Evolutionary conservation across 2,113 vertebrate species (phyloP).

Genomic region (Vanacampus margaritifer): DNA sequence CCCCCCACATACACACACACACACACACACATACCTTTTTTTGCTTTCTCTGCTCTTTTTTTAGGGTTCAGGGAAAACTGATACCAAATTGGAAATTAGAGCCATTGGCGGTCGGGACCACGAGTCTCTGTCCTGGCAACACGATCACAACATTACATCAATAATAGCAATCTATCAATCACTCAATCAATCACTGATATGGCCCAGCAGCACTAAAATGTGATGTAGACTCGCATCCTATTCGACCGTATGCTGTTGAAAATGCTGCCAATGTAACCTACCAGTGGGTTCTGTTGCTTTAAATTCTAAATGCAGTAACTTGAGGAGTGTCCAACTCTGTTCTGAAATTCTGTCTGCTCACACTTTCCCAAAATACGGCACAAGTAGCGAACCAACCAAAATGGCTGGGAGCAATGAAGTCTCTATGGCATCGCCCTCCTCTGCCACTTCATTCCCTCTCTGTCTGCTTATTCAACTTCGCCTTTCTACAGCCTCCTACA

Average conservation of each 20-base stretch:
- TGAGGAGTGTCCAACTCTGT: constrained; percentile 40
- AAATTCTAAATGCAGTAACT: constrained; percentile 26
- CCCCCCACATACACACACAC: no score
- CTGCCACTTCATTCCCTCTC: constrained; percentile 46
- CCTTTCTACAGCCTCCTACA: constrained; percentile 12
- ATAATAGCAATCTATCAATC: neutral
- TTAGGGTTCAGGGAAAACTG: no score
- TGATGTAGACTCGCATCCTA: neutral
- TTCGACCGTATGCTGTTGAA: neutral
- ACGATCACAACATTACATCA: neutral
- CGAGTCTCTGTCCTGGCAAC: neutral
- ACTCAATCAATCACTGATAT: neutral
- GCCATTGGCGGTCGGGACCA: no score
- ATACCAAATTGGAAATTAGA: no score
- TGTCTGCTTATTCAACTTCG: constrained; percentile 36
- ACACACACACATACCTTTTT: no score
- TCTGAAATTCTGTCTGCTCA: constrained; percentile 50
- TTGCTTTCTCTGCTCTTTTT: no score
- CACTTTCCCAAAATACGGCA: constrained; percentile 54
- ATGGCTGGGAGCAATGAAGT: constrained; percentile 31
- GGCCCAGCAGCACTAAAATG: neutral
- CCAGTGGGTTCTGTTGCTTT: constrained; percentile 7
- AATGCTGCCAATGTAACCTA: neutral
- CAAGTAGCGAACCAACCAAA: constrained; percentile 32
- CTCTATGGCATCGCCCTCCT: constrained; percentile 26